Conservation (phyloP, 2,888 invertebrate species). For the Lasioglossum morio region DNA sequence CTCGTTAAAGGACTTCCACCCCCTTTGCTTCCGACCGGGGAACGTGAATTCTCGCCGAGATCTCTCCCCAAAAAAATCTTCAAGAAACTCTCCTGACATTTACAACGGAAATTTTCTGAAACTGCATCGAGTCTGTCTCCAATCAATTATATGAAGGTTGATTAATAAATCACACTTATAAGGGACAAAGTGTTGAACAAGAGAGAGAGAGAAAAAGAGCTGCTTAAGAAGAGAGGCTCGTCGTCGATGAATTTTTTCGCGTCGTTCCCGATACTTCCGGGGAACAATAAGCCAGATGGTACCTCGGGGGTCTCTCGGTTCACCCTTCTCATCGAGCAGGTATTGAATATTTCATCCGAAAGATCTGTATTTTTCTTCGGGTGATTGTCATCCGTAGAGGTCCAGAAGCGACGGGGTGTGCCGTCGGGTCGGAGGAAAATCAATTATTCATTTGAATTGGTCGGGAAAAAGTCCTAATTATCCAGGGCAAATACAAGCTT, state of each 20-base stretch:
- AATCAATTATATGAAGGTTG: too few relatives aligned
- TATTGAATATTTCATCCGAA: constrained; percentile 83
- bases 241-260: constrained; percentile 15
- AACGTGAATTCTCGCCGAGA: neutral
- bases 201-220: neutral
- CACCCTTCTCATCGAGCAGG: constrained; percentile 30
- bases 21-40: constrained; percentile 18
- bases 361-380: constrained; percentile 79
- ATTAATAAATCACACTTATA: too few relatives aligned
- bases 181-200: neutral
- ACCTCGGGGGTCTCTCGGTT: neutral
- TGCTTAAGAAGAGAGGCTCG: neutral
- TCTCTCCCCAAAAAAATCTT: neutral
- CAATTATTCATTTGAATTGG: constrained; percentile 85
- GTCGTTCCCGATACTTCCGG: constrained; percentile 1
- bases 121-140: too few relatives aligned
- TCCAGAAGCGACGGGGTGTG: constrained; percentile 69
- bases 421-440: constrained; percentile 77
- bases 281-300: constrained; percentile 40
- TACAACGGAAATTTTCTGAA: too few relatives aligned
- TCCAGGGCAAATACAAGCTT: constrained; percentile 84
- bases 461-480: constrained; percentile 84
- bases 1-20: constrained; percentile 56
- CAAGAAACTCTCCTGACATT: neutral
- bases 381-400: constrained; percentile 83